phyloP scores from a whole-genome alignment of 2,888 invertebrate species.

The Acanthosepion pharaonis region DNA sequence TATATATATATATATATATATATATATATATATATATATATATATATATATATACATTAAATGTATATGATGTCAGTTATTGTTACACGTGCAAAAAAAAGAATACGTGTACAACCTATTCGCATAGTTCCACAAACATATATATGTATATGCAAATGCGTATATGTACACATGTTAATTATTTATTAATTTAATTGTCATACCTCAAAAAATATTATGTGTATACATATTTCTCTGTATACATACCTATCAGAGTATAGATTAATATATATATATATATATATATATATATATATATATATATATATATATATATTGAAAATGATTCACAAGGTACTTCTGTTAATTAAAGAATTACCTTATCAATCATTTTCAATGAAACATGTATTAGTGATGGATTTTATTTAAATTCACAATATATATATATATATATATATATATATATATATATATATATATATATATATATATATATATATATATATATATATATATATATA shows the following conservation, averaged over 20 bases:
- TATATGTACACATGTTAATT: constrained; percentile 24
- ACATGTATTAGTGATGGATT: neutral
- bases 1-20: neutral
- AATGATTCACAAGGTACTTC: too few species aligned
- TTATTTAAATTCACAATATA: neutral
- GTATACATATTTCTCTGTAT: neutral
- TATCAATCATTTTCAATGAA: too few species aligned
- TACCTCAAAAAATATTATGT: neutral
- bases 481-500: neutral
- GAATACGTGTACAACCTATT: neutral
- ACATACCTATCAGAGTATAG: neutral
- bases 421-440: neutral
- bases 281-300: neutral
- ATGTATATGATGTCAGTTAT: too few species aligned
- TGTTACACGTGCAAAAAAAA: neutral
- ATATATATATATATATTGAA: neutral
- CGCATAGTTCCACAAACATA: neutral
- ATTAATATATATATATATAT: neutral
- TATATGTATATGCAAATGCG: neutral
- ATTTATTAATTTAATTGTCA: neutral
- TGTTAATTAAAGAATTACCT: too few species aligned
- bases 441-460: neutral
- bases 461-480: neutral
- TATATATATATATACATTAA: neutral
- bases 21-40: neutral